These are phyloP conservation scores for Syngnathus scovelli DNA, from an alignment of 2,113 vertebrate genomes.

Conservation along the genomic window DNA sequence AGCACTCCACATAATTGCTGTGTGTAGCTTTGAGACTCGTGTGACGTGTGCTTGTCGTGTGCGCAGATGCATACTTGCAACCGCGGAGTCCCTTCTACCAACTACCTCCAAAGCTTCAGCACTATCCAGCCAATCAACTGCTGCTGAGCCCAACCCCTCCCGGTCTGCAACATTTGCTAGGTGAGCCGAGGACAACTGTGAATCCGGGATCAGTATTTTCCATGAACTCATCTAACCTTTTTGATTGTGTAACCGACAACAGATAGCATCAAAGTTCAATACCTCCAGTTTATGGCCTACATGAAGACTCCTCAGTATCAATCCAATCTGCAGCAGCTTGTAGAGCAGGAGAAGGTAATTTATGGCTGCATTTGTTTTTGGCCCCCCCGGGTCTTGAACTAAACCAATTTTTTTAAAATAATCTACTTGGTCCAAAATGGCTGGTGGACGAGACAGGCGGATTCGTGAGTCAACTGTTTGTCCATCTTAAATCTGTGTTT, in stretches of 20 bases:
- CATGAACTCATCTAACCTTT: background rate
- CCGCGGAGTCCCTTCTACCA: constrained; percentile 94
- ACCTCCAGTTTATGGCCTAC: constrained; percentile 92
- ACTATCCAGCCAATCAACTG: constrained; percentile 85
- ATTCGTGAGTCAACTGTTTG: background rate
- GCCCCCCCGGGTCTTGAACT: background rate
- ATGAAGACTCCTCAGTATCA: constrained; percentile 96
- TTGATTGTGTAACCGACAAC: constrained; percentile 13
- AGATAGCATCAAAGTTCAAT: constrained; percentile 96
- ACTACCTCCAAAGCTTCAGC: constrained; percentile 96
- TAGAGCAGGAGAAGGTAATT: constrained; percentile 91
- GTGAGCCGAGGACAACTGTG: constrained; percentile 61
- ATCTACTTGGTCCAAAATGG: no score
- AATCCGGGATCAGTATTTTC: background rate
- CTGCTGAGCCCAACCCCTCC: constrained; percentile 86
- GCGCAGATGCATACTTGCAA: constrained; percentile 85
- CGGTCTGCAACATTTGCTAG: constrained; percentile 91
- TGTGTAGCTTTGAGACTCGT: background rate
- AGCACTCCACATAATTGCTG: no score
- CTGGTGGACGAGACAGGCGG: no score
- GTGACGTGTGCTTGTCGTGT: background rate
- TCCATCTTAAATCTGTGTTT: background rate
- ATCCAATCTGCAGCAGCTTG: constrained; percentile 85
- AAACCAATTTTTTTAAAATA: no score
- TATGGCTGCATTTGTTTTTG: background rate